Conservation (phyloP, 1,140 invertebrate genomes). For the Phortica variegata region DNA sequence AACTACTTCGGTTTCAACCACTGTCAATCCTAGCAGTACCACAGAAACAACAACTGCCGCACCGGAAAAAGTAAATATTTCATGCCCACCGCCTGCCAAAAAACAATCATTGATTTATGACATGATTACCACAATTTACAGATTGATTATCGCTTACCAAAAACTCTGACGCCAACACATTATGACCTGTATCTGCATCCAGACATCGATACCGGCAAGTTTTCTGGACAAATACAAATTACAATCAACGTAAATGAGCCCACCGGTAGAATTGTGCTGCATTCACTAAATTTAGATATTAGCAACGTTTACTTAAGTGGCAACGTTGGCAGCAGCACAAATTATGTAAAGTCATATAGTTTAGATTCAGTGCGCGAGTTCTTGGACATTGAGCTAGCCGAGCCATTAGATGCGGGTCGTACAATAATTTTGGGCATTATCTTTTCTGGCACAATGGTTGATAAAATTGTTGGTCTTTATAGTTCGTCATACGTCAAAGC, state of each 20-base stretch:
- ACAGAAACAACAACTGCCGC: conserved; percentile 10
- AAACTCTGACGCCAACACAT: conserved; percentile 66
- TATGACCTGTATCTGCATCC: conserved; percentile 79
- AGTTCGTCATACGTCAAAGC: conserved; percentile 56
- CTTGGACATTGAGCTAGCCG: conserved; percentile 32
- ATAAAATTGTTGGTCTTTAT: conserved; percentile 59
- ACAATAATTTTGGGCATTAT: conserved; percentile 34
- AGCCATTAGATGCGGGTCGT: conserved; percentile 11
- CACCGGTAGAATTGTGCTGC: conserved; percentile 67
- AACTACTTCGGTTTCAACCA: neutral
- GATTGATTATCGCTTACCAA: conserved; percentile 65
- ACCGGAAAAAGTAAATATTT: conserved; percentile 19
- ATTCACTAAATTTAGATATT: conserved; percentile 61
- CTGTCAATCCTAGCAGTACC: conserved; percentile 7
- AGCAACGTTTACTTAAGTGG: conserved; percentile 2
- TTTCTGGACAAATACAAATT: conserved; percentile 72
- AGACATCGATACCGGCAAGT: conserved; percentile 68
- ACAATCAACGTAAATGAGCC: conserved; percentile 61
- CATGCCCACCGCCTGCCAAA: neutral
- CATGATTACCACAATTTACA: neutral
- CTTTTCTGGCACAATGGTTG: conserved; percentile 57
- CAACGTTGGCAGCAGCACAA: neutral
- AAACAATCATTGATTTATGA: too few relatives aligned
- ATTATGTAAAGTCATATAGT: conserved; percentile 13
- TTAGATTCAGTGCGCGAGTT: conserved; percentile 38